Evolutionary conservation across 2,797 vertebrate species (phyloP).

Genomic region (Halcyon leucocephala): DNA sequence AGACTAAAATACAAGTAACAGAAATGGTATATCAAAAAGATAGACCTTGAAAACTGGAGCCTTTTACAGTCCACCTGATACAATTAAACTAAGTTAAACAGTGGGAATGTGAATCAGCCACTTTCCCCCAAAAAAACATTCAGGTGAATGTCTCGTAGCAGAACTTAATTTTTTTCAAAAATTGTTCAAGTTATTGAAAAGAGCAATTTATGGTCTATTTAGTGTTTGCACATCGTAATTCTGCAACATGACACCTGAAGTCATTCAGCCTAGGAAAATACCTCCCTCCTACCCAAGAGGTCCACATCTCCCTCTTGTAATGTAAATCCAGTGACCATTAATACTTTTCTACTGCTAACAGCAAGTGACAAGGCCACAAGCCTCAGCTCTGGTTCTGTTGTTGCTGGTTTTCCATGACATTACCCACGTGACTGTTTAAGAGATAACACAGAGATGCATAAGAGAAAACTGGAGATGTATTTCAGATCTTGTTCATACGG

Average conservation of each 20-base stretch:
- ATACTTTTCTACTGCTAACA: not conserved
- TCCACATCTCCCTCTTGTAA: not conserved
- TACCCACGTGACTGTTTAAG: not conserved
- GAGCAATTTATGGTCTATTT: not conserved
- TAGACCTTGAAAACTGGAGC: slow-evolving; percentile 42
- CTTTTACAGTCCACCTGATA: slow-evolving; percentile 38
- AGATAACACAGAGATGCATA: not conserved
- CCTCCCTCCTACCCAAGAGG: not conserved
- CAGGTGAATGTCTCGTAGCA: not conserved
- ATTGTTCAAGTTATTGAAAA: slow-evolving; percentile 13
- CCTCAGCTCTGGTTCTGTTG: not conserved
- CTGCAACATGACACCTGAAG: not conserved
- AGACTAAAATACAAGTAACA: slow-evolving; percentile 49
- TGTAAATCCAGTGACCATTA: not conserved
- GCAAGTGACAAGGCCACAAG: not conserved
- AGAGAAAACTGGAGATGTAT: not conserved
- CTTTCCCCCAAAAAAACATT: slow-evolving; percentile 10
- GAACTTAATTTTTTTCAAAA: not conserved
- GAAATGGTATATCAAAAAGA: slow-evolving; percentile 32
- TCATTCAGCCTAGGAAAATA: not conserved
- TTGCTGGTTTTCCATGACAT: not conserved
- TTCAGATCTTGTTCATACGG: not conserved
- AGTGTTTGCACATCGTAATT: not conserved
- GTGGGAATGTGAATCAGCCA: not conserved
- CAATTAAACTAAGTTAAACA: slow-evolving; percentile 24